Evolutionary conservation across 2,888 invertebrate genomes (phyloP), one percentile per base, ranked within the genome.

Genomic region (Sphaeridia pumilis): DNA sequence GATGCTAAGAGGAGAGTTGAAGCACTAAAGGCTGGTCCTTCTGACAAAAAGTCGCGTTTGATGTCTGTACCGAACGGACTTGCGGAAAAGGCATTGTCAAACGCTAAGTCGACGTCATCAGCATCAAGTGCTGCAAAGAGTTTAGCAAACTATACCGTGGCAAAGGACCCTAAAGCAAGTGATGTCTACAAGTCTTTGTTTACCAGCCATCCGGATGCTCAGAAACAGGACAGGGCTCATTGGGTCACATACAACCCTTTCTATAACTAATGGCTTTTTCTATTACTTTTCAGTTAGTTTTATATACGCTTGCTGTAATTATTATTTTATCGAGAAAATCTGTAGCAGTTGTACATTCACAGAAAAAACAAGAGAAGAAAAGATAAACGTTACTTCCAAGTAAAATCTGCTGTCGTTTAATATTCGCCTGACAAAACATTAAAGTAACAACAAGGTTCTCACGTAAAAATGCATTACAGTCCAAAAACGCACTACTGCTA

Each of bases 211-310:
- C 79, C 84, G 67, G 82, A 79, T 50, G 95, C 94, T 52, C 78
- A 85, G 66, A 82, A 84, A 49, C 92, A 95, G 70, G 78, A 81
- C 42, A 81, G 85, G 64, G 92, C 92, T 2, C 94, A 97, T 70
- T 98, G 97, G 98, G 83, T 97, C 51, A 97, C 97, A 0, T 94
- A 90, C 67, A 97, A 97, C 76, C 97, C 97, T 46, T 88, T 88
- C 71, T 89, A 88, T 70, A 88, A 88, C 73, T 84, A 73, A 74
- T 3, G n/a, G n/a, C n/a, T n/a, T n/a, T n/a, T n/a, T n/a, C n/a
- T n/a, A n/a, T n/a, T n/a, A n/a, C n/a, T n/a, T n/a, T n/a, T n/a
- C n/a, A n/a, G n/a, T n/a, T n/a, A n/a, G n/a, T n/a, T n/a, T n/a
- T n/a, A n/a, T n/a, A n/a, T n/a, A n/a, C n/a, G n/a, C n/a, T n/a